phyloP scores from a whole-genome alignment of 2,888 invertebrate genomes.

The Microplitis deprimator region DNA sequence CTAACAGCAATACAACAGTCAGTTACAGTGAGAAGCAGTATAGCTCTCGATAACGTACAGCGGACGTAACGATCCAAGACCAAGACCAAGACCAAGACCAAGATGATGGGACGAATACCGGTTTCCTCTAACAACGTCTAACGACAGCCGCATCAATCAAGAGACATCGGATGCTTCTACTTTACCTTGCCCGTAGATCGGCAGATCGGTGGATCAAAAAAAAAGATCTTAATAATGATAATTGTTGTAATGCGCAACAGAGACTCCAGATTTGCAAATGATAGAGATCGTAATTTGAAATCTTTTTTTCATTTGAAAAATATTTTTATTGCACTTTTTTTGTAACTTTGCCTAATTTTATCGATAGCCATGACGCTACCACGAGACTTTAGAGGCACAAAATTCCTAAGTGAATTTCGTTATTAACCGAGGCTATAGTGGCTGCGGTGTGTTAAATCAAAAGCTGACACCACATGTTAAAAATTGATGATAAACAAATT shows the following conservation, averaged over 20 bases:
- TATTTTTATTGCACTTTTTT: not conserved
- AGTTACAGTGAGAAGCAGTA: not conserved
- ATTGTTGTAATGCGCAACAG: not conserved
- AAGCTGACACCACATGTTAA: not conserved
- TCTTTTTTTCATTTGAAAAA: no score
- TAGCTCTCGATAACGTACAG: slow-evolving; percentile 47
- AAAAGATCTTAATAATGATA: not conserved
- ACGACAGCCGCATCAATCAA: slow-evolving; percentile 70
- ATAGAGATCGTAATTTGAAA: no score
- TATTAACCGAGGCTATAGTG: not conserved
- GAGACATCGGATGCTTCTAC: slow-evolving; percentile 68
- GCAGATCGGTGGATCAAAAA: slow-evolving; percentile 5
- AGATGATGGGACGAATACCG: slow-evolving; percentile 58
- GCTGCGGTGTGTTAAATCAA: not conserved
- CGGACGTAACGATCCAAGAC: slow-evolving; percentile 15
- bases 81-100: not conserved
- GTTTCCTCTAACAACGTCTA: slow-evolving; percentile 67
- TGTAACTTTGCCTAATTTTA: not conserved
- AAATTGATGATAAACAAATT: not conserved
- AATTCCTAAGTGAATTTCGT: not conserved
- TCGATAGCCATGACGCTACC: not conserved
- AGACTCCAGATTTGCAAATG: no score
- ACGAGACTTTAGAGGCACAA: not conserved
- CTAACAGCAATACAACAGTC: not conserved
- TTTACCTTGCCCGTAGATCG: slow-evolving; percentile 60